Percentiles rank a stretch among this genome's conserved stretches.
These are phyloP conservation scores for Amphibalanus amphitrite DNA, from an alignment of 1,140 invertebrate genomes.

Conservation along the genomic window DNA sequence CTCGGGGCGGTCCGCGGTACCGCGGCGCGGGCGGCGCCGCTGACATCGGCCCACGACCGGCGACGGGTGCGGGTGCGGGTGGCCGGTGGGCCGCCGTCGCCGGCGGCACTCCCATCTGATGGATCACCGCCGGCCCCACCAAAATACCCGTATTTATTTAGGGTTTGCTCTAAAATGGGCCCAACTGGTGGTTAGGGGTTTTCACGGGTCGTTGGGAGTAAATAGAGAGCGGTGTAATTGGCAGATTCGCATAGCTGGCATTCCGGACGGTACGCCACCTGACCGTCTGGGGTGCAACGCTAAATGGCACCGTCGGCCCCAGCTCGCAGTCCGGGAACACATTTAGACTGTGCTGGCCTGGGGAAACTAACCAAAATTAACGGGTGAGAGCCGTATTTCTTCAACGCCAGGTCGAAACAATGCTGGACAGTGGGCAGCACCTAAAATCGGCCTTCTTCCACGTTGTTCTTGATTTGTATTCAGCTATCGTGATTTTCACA, in stretches of 20 bases:
- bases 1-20: not conserved
- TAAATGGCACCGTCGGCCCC: too few species aligned
- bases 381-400: too few species aligned
- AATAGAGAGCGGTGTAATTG: constrained; percentile 10
- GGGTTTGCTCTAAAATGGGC: not conserved
- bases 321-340: too few species aligned
- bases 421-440: too few species aligned
- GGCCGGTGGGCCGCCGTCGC: not conserved
- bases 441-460: too few species aligned
- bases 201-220: not conserved
- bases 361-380: too few species aligned
- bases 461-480: too few species aligned
- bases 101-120: not conserved
- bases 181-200: not conserved
- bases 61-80: not conserved
- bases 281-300: not conserved
- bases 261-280: constrained; percentile 11
- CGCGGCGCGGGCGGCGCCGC: not conserved
- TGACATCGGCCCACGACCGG: not conserved
- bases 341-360: too few species aligned
- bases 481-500: too few species aligned
- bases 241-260: constrained; percentile 19
- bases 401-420: too few species aligned
- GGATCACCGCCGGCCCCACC: not conserved
- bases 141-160: constrained; percentile 4